Evolutionary conservation across 2,888 invertebrate genomes (phyloP), one percentile per base, ranked within the genome.

Genomic region (Leptarthrus brevirostris): DNA sequence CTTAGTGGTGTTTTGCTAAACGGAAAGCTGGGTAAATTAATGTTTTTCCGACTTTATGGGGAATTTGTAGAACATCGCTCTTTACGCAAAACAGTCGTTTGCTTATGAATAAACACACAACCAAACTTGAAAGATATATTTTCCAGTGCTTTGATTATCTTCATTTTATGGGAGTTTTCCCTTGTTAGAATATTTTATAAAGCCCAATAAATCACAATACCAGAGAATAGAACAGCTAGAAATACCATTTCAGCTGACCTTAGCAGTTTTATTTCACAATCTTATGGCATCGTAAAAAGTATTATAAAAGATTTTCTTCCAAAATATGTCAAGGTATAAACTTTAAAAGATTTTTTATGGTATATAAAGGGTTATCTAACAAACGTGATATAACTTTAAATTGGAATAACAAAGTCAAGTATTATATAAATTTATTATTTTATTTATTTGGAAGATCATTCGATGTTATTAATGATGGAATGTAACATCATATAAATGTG

Each of bases 181-280:
- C 22, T 24, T 24, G 22, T 30, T 30, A 8, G 8, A 30, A 30
- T 56, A 56, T 26, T 30, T 56, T 16, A 26, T 30, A 26, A 14
- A 56, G 56, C 26, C 26, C 56, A 56, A 56, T 56, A 56, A 56
- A 56, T 56, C 26, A 16, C 34, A 16, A 26, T 26, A 26, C 2
- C 30, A 16, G n/a, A 44, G 44, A 12, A 3, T 44, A 12, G 44
- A 30, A 3, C 3, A 30, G 30, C 30, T 30, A 8, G 30, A 30
- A 30, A 30, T 30, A 8, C 8, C 30, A 30, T 30, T 30, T 8
- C 4, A 30, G 8, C 30, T 30, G 56, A 14, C 44, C 44, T 44
- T 16, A 56, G 16, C 30, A 8, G 8, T 30, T 30, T 30, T 30
- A 30, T 30, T 5, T 30, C 30, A 5, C 4, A 30, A 30, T 30